Base-by-base conservation (phyloP, 2,113 vertebrate species). In the Cinclus mexicanus region DNA sequence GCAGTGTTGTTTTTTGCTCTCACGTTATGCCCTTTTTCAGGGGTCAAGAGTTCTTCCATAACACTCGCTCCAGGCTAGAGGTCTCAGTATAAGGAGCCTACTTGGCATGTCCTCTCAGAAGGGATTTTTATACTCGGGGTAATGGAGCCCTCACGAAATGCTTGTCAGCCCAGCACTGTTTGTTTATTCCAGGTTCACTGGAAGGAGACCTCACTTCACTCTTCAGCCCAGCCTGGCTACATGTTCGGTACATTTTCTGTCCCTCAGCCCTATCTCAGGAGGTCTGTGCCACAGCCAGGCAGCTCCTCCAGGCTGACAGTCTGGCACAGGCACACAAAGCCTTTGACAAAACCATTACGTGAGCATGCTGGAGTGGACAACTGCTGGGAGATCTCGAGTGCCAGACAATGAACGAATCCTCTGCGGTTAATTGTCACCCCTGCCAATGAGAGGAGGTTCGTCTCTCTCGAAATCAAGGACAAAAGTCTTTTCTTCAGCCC, bases 401-500 rank as follows among this genome's bases (percentile, higher is more conserved):
- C 84, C 95, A 80, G 78, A 91, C 93, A 91, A 93, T 92, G 85
- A 88, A 77, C 15, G 63, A 94, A 89, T 93, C 90, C 89, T 97
- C 94, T 90, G 88, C 23, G 89, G 95, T 91, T 93, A 88, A 95
- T 93, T 74, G 94, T 93, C 82, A 89, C 63, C 87, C 93, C 87
- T 82, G 92, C 93, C 96, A 86, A 79, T 85, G 71, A 87, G 92
- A 93, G 63, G 61, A 96, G 95, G 69, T 35, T 84, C 76, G 86
- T 95, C 2, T 39, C 88, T 93, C 93, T 77, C 49, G 65, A 76
- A 82, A 79, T 79, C 81, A 81, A 59, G 80, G 93, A 97, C 97
- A 97, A 97, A 97, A 95, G 96, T 94, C 82, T 89, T 96, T 97
- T 97, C 94, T 96, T 92, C 53, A 53, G 68, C 72, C 71, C 80